Conservation (phyloP, 2,797 vertebrate genomes). For the Urosaurus nigricauda region DNA sequence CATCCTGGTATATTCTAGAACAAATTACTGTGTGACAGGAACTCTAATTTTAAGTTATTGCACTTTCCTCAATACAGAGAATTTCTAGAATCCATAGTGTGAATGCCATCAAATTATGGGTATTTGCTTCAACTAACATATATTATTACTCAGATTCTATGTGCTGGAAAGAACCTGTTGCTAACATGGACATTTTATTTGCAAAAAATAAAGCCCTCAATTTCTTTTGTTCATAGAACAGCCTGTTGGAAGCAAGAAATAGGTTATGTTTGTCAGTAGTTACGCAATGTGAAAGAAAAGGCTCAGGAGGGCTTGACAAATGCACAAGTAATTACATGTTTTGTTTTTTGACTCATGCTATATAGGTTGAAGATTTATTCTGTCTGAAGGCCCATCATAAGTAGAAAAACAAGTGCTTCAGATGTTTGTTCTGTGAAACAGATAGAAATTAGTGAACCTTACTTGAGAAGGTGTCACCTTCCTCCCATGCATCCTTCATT, state of each 20-base stretch:
- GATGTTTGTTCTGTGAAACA: conserved; percentile 17
- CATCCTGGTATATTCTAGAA: background rate
- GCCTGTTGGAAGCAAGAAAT: conserved; percentile 32
- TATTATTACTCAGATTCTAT: background rate
- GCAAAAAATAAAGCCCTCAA: conserved; percentile 23
- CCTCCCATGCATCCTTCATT: background rate
- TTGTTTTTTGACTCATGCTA: conserved; percentile 36
- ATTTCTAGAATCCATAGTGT: conserved; percentile 6
- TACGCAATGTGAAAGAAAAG: conserved; percentile 40
- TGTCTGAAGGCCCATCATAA: conserved; percentile 23
- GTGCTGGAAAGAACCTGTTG: conserved; percentile 17
- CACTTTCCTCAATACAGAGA: background rate
- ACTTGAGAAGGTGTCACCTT: background rate
- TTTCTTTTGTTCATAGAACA: conserved; percentile 15
- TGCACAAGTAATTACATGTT: conserved; percentile 39
- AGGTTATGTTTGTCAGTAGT: conserved; percentile 24
- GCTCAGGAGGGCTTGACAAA: conserved; percentile 21
- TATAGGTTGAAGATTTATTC: conserved; percentile 31
- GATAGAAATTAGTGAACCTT: conserved; percentile 10
- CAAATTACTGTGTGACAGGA: conserved; percentile 12
- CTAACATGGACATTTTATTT: conserved; percentile 9
- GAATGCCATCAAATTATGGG: conserved; percentile 21
- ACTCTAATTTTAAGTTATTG: conserved; percentile 3
- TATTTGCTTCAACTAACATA: conserved; percentile 17
- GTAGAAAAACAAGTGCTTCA: conserved; percentile 9